Evolutionary conservation across 2,113 vertebrate genomes (phyloP), one percentile per base, ranked within the genome.

Genomic region (Limanda limanda): DNA sequence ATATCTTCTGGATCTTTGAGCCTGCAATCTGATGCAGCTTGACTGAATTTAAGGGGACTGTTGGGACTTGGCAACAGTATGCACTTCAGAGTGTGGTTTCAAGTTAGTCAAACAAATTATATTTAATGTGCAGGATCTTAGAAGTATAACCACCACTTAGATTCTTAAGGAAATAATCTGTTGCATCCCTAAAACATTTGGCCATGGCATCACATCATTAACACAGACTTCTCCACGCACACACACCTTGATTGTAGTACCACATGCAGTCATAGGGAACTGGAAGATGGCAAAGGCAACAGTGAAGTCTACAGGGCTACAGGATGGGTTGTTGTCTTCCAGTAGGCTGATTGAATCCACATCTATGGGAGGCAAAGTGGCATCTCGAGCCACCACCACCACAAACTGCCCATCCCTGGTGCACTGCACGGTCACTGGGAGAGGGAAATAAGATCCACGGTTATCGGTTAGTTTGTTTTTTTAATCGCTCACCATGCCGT

Each of bases 391-490:
- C 15, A 94, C 87, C 6, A 94, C 91, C 27, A 94, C 81, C 70
- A 94, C 87, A 88, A 94, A 94, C 82, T 94, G 94, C 3, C 93
- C 93, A 80, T 95, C 91, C 47, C 69, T 90, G 55, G 88, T 93
- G 65, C 93, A 94, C 90, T 95, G 94, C 47, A 95, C 91, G 37
- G 93, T 95, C 82, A 95, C 94, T 94, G 81, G 10, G 8, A 74
- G 24, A 42, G 35, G 5, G 6, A 42, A 12, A 21, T 24, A 15
- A 4, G 1, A 13, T 11, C 24, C 0, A 9, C 21, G 1, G 18
- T 27, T 35, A 3, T 21, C 7, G 15, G 6, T 14, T 42, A 1
- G 7, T 23, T 45, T 45, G 9, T 70, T 25, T 18, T 25, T 18
- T 5, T 23, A 6, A 17, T 37, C 25, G 24, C 3, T 60, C 15